Base-by-base conservation (phyloP, 2,113 vertebrate species). In the Casuarius casuarius region DNA sequence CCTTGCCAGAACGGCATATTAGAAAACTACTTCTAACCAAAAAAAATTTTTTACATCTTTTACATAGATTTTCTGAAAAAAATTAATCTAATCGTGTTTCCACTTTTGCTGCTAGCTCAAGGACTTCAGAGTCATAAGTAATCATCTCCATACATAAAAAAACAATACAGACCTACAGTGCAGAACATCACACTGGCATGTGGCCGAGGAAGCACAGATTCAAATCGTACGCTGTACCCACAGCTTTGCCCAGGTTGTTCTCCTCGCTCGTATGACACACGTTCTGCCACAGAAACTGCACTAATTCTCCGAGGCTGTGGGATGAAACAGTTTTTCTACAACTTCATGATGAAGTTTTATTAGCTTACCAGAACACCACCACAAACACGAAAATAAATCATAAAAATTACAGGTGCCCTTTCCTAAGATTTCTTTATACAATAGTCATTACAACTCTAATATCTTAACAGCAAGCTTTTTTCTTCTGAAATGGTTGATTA, bases 181-280 rank as follows among this genome's bases (percentile, higher is more conserved):
- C 99, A 99, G 98, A 99, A 99, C 65, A 99, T 93, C 29, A 99
- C 73, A 56, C 99, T 99, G 97, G 99, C 99, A 23, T 99, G 99
- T 0, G 99, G 99, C 2, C 99, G 98, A 10, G 99, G 99, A 18
- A 99, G 98, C 81, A 99, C 76, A 1, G 99, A 99, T 95, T 99
- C 99, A 20, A 99, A 99, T 3, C 99, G 98, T 52, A 99, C 99
- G 4, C 99, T 99, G 95, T 99, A 99, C 9, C 99, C 99, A 74
- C 99, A 99, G 98, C 99, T 99, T 70, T 98, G 99, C 35, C 99
- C 99, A 5, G 99, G 93, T 7, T 99, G 98, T 76, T 99, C 99
- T 62, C 98, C 98, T 83, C 99, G 97, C 95, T 99, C 99, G 1
- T 97, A 99, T 0, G 99, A 97, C 42, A 99, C 99, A 2, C 99